Evolutionary conservation across 2,113 vertebrate species (phyloP).

Genomic region (Camelus bactrianus): DNA sequence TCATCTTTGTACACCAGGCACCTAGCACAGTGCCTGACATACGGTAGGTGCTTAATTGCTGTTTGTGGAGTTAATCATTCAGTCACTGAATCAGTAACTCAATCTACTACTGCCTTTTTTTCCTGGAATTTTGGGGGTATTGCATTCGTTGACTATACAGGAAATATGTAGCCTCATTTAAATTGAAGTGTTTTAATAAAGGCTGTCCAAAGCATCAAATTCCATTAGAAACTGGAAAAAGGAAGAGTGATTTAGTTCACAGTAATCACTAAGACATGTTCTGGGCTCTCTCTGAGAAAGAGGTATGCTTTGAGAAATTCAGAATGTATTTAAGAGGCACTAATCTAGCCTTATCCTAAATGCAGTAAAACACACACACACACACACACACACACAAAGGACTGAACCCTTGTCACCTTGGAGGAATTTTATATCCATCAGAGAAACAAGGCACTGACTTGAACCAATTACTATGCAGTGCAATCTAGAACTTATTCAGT

Average conservation of each 20-base stretch:
- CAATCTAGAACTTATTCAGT: neutral
- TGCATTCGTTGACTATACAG: neutral
- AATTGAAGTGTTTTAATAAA: conserved; percentile 14
- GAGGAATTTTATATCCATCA: neutral
- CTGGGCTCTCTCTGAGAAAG: conserved; percentile 1
- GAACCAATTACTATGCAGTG: neutral
- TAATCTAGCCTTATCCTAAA: neutral
- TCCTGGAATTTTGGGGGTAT: neutral
- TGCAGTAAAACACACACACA: neutral
- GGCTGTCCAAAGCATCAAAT: neutral
- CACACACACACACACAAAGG: neutral
- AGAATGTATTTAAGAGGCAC: neutral
- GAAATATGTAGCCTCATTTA: conserved; percentile 2
- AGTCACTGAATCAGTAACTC: neutral
- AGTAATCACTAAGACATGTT: neutral
- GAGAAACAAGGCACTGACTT: neutral
- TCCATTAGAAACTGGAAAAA: neutral
- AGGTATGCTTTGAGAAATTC: neutral
- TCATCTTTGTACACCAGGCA: neutral
- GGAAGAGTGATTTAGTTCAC: neutral
- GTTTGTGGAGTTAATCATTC: neutral
- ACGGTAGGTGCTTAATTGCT: neutral
- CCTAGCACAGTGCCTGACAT: neutral
- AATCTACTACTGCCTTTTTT: neutral
- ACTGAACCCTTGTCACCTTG: neutral